A percentile compares a stretch with the other conserved stretches of the same genome.
Evolutionary conservation across 2,797 vertebrate genomes (phyloP).

Genomic region (Pantherophis vulpinus): DNA sequence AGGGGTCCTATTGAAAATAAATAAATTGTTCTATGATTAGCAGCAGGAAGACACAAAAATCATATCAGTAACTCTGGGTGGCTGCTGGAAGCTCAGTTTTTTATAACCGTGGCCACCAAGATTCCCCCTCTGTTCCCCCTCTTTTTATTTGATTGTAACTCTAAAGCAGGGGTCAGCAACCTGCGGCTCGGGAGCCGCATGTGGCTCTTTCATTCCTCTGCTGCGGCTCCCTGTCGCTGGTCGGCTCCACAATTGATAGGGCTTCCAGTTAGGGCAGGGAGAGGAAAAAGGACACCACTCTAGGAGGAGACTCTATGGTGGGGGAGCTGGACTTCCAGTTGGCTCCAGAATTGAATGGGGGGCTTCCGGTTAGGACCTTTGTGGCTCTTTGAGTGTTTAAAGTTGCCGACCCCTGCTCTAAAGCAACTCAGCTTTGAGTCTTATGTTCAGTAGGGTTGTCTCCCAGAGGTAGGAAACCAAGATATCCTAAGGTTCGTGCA

Average conservation of each 20-base stretch:
- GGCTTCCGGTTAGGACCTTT: too few relatives aligned
- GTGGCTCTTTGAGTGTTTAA: too few relatives aligned
- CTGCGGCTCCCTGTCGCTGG: too few relatives aligned
- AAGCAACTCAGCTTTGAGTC: neutral
- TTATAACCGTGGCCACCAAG: neutral
- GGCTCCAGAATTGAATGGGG: too few relatives aligned
- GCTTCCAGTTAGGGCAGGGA: too few relatives aligned
- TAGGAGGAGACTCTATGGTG: too few relatives aligned
- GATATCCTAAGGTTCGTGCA: neutral
- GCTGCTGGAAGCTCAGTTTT: neutral
- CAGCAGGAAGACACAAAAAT: neutral
- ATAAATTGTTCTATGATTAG: neutral
- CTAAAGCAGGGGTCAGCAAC: neutral
- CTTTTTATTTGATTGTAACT: neutral
- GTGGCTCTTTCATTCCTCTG: too few relatives aligned
- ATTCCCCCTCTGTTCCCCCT: neutral
- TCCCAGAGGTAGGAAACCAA: neutral
- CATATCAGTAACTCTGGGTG: neutral
- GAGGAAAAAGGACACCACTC: too few relatives aligned
- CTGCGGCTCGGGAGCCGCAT: too few relatives aligned
- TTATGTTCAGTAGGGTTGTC: neutral
- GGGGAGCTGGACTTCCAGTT: too few relatives aligned
- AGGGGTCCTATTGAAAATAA: neutral
- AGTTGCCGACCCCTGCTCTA: neutral
- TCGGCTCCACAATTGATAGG: too few relatives aligned